These are phyloP conservation scores for Pyrgilauda ruficollis DNA, from an alignment of 2,113 vertebrate genomes.

Conservation along the genomic window DNA sequence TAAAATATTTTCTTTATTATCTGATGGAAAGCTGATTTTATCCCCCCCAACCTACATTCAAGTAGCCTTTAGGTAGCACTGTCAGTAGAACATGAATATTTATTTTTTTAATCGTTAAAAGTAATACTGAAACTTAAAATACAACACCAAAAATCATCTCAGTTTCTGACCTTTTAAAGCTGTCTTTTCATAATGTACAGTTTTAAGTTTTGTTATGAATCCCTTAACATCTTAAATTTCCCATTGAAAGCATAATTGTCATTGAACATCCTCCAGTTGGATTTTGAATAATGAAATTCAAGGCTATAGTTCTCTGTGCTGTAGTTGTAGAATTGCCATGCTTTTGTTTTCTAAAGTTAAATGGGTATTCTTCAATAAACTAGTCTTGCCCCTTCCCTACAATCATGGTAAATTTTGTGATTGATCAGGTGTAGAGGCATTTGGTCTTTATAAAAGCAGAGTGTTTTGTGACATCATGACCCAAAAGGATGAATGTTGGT, in stretches of 20 bases:
- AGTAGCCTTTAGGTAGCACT: conserved; percentile 13
- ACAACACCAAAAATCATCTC: conserved; percentile 16
- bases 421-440: neutral
- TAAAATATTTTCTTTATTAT: neutral
- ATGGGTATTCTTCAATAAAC: neutral
- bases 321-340: neutral
- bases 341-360: neutral
- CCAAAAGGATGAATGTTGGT: neutral
- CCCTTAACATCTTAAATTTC: neutral
- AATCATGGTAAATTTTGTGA: neutral
- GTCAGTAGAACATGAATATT: conserved; percentile 27
- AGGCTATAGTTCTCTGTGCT: neutral
- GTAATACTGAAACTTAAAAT: conserved; percentile 13
- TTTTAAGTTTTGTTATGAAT: neutral
- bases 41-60: neutral
- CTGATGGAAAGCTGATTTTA: conserved; percentile 21
- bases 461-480: neutral
- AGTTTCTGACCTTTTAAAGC: neutral
- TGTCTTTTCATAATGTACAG: neutral
- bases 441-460: neutral
- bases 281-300: neutral
- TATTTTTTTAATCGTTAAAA: conserved; percentile 52
- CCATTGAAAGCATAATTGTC: neutral
- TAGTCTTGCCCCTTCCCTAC: neutral
- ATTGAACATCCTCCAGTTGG: neutral